These are phyloP conservation scores for Oreocharis arfaki DNA, from an alignment of 2,113 vertebrate species.

Conservation along the genomic window DNA sequence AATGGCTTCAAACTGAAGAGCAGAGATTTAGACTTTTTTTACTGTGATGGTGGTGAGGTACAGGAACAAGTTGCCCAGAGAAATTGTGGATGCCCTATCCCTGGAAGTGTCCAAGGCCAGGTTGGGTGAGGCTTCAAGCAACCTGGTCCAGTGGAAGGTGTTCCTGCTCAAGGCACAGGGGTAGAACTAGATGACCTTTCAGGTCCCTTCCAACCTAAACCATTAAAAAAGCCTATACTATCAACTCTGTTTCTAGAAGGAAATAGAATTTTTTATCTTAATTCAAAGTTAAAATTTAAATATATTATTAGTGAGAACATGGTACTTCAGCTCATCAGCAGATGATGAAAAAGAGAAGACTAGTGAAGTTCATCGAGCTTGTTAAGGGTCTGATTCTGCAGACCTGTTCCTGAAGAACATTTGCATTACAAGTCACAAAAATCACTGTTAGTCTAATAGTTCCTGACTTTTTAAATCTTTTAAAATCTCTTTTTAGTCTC, in stretches of 20 bases:
- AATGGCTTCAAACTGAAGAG: neutral
- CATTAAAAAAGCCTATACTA: neutral
- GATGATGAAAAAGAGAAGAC: neutral
- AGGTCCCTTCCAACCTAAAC: neutral
- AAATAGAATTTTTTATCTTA: neutral
- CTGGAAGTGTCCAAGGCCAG: neutral
- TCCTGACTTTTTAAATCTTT: neutral
- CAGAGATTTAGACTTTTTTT: neutral
- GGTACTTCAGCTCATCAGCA: neutral
- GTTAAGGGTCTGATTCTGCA: neutral
- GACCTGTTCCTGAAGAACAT: neutral
- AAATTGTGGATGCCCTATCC: accelerated
- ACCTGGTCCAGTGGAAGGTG: neutral
- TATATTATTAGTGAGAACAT: neutral
- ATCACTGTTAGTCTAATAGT: neutral
- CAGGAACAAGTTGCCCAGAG: neutral
- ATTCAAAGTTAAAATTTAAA: neutral
- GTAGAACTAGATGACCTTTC: neutral
- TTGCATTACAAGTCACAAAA: neutral
- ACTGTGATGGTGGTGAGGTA: neutral
- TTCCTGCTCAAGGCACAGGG: neutral
- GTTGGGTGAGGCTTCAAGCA: neutral
- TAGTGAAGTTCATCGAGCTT: neutral
- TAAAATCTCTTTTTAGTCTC: no score
- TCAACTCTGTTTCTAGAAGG: neutral